Evolutionary conservation across 2,113 vertebrate species (phyloP), one percentile per base, ranked within the genome.

Genomic region (Heloderma charlesbogerti): DNA sequence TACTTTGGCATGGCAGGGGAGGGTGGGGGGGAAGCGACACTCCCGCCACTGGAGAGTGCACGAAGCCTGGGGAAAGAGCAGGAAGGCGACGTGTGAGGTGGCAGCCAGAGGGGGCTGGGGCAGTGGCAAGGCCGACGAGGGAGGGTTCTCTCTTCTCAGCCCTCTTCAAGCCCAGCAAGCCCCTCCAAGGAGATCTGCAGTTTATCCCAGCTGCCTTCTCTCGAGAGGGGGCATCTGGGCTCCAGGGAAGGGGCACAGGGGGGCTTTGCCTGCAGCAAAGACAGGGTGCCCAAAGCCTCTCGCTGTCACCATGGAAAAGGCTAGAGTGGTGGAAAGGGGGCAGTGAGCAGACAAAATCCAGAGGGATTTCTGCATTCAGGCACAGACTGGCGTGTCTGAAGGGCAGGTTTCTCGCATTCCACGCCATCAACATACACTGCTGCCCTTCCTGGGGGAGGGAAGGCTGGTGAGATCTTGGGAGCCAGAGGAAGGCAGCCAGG

Each of bases 1-100:
- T 99, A 99, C 96, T 99, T 99, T 98, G 98, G 98, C 98, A 98
- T 98, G 97, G 98, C 98, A 34, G 98, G 98, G 94, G 98, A 99
- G 81, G 98, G 98, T 92, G 98, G 98, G 84, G 98, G 98, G 95
- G 98, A 99, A 84, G 98, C 98, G 95, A 99, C 97, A 85, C 98
- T 98, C 94, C 98, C 98, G 93, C 98, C 98, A 83, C 98, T 98
- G 95, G 98, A 99, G 96, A 99, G 98, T 95, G 98, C 98, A 95
- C 98, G 98, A 87, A 99, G 98, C 98, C 98, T 98, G 34, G 31
- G 4, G 87, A 10, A 72, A 0, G 31, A 40, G 8, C 31, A 63
- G 6, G 1, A 48, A 66, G 5, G 2, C 3, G 48, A 25, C 3
- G 37, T 0, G 3, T 2, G 29, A 13, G 3, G 9, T 10, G 31